These are phyloP conservation scores for Pantherophis vulpinus DNA, from an alignment of 2,797 vertebrate species.

Conservation along the genomic window DNA sequence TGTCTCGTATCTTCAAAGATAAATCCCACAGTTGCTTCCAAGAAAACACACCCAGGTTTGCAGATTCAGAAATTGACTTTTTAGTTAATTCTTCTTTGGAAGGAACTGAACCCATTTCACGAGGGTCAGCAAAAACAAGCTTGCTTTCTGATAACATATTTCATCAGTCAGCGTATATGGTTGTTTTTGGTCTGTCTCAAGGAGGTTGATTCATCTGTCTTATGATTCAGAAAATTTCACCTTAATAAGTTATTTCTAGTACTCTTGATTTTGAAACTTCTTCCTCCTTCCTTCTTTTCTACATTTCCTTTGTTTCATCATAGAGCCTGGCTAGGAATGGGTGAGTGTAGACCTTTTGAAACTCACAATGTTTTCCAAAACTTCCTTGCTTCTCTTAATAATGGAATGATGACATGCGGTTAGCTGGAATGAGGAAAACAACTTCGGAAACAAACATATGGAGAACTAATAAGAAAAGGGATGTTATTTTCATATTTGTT, in stretches of 20 bases:
- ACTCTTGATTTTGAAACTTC: not conserved
- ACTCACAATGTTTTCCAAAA: not conserved
- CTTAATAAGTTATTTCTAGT: not conserved
- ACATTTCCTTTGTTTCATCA: not conserved
- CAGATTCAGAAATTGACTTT: not conserved
- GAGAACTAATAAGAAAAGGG: not conserved
- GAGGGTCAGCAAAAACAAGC: not conserved
- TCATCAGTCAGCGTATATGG: not conserved
- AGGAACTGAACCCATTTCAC: not conserved
- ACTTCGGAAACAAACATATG: not conserved
- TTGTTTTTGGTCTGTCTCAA: not conserved
- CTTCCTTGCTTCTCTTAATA: not conserved
- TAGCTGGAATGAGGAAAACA: not conserved
- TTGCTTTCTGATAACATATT: not conserved
- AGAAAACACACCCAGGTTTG: not conserved
- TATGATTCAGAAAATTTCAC: not conserved
- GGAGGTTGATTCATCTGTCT: not conserved
- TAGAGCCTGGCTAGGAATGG: not conserved
- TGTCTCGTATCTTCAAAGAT: not conserved
- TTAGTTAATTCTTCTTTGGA: not conserved
- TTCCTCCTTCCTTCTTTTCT: not conserved
- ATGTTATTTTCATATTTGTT: not conserved
- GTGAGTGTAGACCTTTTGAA: not conserved
- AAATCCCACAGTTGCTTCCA: not conserved
- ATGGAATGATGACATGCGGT: not conserved